Base-by-base conservation (phyloP, 2,888 invertebrate species). In the Tetheella fluctuosa region DNA sequence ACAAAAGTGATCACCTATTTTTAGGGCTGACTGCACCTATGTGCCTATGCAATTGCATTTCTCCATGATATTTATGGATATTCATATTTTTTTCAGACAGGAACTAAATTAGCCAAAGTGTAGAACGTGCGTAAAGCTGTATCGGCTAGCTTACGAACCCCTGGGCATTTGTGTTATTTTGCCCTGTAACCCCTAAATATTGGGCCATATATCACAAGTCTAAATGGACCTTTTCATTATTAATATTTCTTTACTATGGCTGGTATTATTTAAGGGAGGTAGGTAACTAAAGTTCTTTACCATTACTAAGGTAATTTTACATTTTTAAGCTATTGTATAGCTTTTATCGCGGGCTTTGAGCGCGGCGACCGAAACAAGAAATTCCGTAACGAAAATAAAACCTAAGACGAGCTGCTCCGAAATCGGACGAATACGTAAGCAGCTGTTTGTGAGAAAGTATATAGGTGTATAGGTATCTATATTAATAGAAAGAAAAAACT, bases 101-200 rank as follows among this genome's bases (percentile, higher is more conserved):
- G 17, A 64, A 70, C 59, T 37, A 37, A 69, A 69, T 70, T 69
- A 71, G 67, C 68, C 71, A 64, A 62, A 66, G 48, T 48, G 20
- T 48, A 20, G 25, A 66, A 70, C 73, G 73, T 73, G 73, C 65
- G 68, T 58, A 64, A 57, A 60, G 54, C 61, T 34, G 30, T 37
- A 57, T 59, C 57, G 58, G 54, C 55, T 64, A 67, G 73, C 70
- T 74, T 74, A 71, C 59, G 34, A 52, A 63, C 70, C 70, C 70
- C 55, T 62, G 69, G 69, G 59, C 70, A 71, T 73, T 71, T 69
- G 56, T 64, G 59, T 39, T 63, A 65, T 58, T 63, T 52, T 62
- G 62, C 42, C 57, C 62, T 59, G 39, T 62, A 59, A 58, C 60
- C 61, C 65, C 62, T 62, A 55, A 64, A 61, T 59, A 62, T 61